Evolutionary conservation across 2,888 invertebrate species (phyloP), one percentile per base, ranked within the genome.

Genomic region (Galerucella calmariensis): DNA sequence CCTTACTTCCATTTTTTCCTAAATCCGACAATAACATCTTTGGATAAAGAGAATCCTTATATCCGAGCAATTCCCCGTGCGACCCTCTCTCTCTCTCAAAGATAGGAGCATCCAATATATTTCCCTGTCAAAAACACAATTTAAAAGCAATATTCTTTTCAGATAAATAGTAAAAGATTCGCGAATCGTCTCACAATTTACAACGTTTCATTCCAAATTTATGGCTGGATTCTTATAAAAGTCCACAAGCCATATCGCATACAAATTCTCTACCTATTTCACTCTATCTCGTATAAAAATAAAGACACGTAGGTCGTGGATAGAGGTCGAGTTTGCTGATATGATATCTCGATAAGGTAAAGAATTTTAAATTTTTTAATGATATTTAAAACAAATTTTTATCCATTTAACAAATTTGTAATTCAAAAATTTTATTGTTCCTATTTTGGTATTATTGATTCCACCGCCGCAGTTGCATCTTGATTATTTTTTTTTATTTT

Each of bases 351-450:
- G 86, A 87, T 86, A 86, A 86, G 85, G 74, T 72, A 78, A 72
- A 59, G 84, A 85, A 85, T 86, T 85, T 84, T 83, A 85, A 86
- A 84, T 85, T 86, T 85, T 83, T 83, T 82, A 83, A 84, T 84
- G 85, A 84, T 83, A 84, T 85, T 85, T 85, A 85, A 84, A 85
- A 85, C 83, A 84, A 85, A 84, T 86, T 86, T 56, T 86, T 83
- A 83, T 83, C 82, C 83, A 82, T 83, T 83, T 84, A 80, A 81
- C 82, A 82, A 86, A 87, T 86, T 86, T 86, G 86, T 86, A 86
- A 86, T 86, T 85, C 86, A 84, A 86, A 87, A 84, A 83, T 84
- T 81, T 87, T 86, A 86, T 86, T 87, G 86, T 86, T 81, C 84
- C 84, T 84, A 84, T 84, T 86, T 84, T 84, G 79, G 82, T 84